Evolutionary conservation across 1,140 invertebrate genomes (phyloP), one percentile per base, ranked within the genome.

Genomic region (Cyclargus thomasi): DNA sequence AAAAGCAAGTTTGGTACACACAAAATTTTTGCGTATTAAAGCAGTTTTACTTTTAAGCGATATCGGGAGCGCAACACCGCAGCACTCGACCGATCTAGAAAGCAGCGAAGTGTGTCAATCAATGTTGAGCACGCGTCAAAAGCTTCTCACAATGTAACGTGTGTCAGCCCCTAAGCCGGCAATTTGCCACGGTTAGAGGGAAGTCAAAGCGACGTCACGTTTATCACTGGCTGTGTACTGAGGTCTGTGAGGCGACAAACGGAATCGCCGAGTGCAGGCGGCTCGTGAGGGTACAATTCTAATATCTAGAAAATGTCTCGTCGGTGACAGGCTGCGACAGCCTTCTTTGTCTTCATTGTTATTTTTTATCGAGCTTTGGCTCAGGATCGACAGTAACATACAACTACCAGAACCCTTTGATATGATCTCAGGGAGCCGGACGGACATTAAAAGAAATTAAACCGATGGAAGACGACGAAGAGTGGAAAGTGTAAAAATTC

Each of bases 261-360:
- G 81, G 87, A 90, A 90, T 90, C 80, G 80, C 79, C 83, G 81
- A 90, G 85, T 85, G 80, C 86, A 83, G 77, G 80, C 81, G 83
- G 86, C 83, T 85, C 39, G 29, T 29, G 29, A 29, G 29, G 29
- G 29, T 29, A 4, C 29, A 8, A 29, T 29, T 29, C 29, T 29
- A 8, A 7, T 29, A 29, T 8, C 29, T 4, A 4, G 2, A 29
- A 29, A 0, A 0, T 29, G 29, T 29, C 29, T 29, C 29, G 29
- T 29, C 29, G 29, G 5, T 7, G 23, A 29, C 29, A 29, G 4
- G 4, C 2, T 29, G 2, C 8, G 29, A 7, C 29, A 29, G 29
- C 29, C 2, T 0, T 29, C 8, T 29, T 29, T 6, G 29, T 8
- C n/a, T n/a, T n/a, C n/a, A n/a, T n/a, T n/a, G n/a, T n/a, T n/a